These are phyloP conservation scores for Apantesis nais DNA, from an alignment of 2,888 invertebrate genomes.

Conservation along the genomic window DNA sequence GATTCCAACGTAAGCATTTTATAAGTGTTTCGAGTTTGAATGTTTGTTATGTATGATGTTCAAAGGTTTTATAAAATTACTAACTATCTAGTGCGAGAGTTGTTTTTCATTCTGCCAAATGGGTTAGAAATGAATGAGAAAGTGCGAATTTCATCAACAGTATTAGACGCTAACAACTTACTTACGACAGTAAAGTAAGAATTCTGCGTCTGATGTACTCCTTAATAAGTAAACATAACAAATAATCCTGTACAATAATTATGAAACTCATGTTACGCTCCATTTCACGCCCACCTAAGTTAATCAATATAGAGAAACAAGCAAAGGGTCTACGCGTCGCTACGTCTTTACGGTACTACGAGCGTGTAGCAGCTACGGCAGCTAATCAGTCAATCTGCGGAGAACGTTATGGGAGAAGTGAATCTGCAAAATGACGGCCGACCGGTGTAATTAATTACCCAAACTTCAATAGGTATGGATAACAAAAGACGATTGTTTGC, in stretches of 20 bases:
- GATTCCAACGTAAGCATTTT: background rate
- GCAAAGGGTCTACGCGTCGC: slow-evolving; percentile 21
- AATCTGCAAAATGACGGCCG: slow-evolving; percentile 76
- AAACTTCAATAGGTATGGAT: slow-evolving; percentile 74
- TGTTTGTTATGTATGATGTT: background rate
- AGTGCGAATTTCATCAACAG: background rate
- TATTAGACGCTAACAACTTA: background rate
- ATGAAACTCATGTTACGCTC: slow-evolving; percentile 21
- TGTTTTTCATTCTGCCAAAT: background rate
- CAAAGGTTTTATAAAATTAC: background rate
- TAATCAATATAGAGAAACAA: slow-evolving; percentile 25
- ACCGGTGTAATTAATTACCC: slow-evolving; percentile 78
- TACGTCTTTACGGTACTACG: slow-evolving; percentile 15
- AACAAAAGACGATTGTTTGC: slow-evolving; percentile 83
- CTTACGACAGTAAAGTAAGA: background rate
- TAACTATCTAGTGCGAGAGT: background rate
- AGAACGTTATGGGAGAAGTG: slow-evolving; percentile 65
- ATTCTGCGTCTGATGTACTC: background rate
- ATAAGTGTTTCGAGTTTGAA: background rate
- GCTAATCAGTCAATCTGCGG: slow-evolving; percentile 70
- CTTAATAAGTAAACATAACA: background rate
- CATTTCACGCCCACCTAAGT: slow-evolving; percentile 11
- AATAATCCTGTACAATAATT: slow-evolving; percentile 21
- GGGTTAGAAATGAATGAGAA: background rate
- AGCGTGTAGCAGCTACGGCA: slow-evolving; percentile 29